Base-by-base conservation (phyloP, 2,113 vertebrate species). In the Pachycephala philippinensis region DNA sequence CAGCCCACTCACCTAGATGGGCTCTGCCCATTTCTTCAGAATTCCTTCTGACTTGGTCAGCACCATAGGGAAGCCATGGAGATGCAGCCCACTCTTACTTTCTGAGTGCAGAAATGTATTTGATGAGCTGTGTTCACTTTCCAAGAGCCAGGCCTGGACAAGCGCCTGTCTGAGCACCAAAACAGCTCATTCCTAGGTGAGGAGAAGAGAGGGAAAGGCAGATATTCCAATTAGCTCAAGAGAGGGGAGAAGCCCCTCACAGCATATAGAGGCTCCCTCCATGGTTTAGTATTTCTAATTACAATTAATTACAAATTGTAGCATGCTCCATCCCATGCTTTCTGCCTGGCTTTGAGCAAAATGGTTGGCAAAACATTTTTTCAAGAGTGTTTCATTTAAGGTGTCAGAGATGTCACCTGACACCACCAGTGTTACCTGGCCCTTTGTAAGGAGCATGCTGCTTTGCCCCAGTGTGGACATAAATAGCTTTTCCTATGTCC, bases 351-450 rank as follows among this genome's bases (percentile, higher is more conserved):
- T 81, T 74, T 89, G 31, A n/a, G 23, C 65, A 78, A 75, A 53
- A 52, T 3, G 0, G 15, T 4, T 52, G 37, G 39, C 27, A 54
- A 64, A 64, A 80, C 11, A 15, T 21, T 44, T 89, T 79, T 54
- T 22, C 8, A 45, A 37, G 22, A 23, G 20, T 1, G 0, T 66
- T 84, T 84, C 2, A 30, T 47, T 64, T 77, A 42, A 0, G 1
- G 14, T 17, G 11, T 57, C 81, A 84, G 77, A 77, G 50, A 26
- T 2, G 2, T 39, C 39, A 21, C 47, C 35, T 30, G 54, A 18
- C 2, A 2, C 0, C 1, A 6, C 19, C 5, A 16, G 13, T 4
- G 18, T 35, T 64, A 31, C 4, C 1, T 4, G 64, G 27, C 44
- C 11, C 22, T 74, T 64, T 14, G 4, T 6, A 49, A 65, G 2